Evolutionary conservation across 92 coral and sea anemone genomes (phyloP).

Genomic region (Galaxea fascicularis): DNA sequence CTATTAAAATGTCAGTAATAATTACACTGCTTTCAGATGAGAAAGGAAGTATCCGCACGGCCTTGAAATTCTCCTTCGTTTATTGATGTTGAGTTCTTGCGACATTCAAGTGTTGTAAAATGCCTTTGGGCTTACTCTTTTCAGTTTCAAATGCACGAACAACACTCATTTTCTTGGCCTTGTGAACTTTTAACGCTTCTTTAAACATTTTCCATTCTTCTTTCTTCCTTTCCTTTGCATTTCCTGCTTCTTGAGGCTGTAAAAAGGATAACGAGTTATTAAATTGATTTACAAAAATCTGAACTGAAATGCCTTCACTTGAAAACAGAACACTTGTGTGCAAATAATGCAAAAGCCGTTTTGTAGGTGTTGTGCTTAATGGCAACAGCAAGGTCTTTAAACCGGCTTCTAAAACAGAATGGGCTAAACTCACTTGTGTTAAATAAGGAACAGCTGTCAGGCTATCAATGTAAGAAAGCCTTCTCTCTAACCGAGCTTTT

Average conservation of each 20-base stretch:
- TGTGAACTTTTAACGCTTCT: conserved; percentile 48
- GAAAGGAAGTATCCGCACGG: no score
- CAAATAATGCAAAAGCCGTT: no score
- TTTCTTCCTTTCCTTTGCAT: conserved; percentile 67
- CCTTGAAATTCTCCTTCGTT: neutral
- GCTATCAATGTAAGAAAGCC: conserved; percentile 66
- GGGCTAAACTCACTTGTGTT: conserved; percentile 56
- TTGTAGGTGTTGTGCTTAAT: no score
- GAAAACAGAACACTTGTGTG: no score
- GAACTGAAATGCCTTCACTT: no score
- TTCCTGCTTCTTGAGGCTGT: conserved; percentile 71
- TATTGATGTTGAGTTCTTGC: conserved; percentile 65
- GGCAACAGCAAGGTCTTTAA: no score
- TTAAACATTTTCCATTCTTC: conserved; percentile 68
- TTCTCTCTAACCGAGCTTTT: conserved; percentile 63
- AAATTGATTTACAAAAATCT: no score
- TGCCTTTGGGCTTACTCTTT: conserved; percentile 56
- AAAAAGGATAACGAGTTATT: neutral
- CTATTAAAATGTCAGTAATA: no score
- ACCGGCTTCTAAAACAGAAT: no score
- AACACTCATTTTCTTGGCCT: conserved; percentile 70
- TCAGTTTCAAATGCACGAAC: conserved; percentile 71
- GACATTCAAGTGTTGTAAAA: conserved; percentile 87
- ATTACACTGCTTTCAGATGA: no score
- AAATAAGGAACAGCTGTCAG: conserved; percentile 74